These are phyloP conservation scores for Anoura caudifer DNA, from an alignment of 2,113 vertebrate genomes.

Conservation along the genomic window DNA sequence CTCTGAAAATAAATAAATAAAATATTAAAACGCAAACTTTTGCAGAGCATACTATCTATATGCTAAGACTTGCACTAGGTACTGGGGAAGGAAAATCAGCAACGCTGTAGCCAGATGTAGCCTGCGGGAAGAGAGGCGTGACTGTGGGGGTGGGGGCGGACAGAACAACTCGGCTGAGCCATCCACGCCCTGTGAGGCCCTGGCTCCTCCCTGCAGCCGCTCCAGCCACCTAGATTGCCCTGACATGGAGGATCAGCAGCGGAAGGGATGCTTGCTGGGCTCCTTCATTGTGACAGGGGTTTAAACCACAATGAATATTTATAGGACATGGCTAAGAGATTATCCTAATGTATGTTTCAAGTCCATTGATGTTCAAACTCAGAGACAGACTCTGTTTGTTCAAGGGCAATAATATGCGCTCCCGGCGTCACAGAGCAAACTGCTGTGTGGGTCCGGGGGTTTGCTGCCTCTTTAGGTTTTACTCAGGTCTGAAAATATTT, in stretches of 20 bases:
- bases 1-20: no score
- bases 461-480: neutral
- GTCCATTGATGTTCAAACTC: constrained; percentile 37
- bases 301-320: constrained; percentile 49
- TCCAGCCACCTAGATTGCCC: neutral
- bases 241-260: neutral
- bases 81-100: neutral
- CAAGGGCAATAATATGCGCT: neutral
- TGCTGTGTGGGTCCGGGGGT: neutral
- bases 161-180: neutral
- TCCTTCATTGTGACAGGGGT: neutral
- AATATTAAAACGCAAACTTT: neutral
- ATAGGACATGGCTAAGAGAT: constrained; percentile 48
- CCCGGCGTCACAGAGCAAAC: neutral
- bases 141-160: no score
- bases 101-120: neutral
- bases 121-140: neutral
- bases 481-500: neutral
- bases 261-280: neutral
- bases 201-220: neutral
- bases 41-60: accelerated
- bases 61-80: neutral
- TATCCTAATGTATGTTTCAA: constrained; percentile 48
- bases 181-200: neutral
- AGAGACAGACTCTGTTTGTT: constrained; percentile 31